Evolutionary conservation across 2,797 vertebrate genomes (phyloP), one percentile per base, ranked within the genome.

Genomic region (Chelon auratus): DNA sequence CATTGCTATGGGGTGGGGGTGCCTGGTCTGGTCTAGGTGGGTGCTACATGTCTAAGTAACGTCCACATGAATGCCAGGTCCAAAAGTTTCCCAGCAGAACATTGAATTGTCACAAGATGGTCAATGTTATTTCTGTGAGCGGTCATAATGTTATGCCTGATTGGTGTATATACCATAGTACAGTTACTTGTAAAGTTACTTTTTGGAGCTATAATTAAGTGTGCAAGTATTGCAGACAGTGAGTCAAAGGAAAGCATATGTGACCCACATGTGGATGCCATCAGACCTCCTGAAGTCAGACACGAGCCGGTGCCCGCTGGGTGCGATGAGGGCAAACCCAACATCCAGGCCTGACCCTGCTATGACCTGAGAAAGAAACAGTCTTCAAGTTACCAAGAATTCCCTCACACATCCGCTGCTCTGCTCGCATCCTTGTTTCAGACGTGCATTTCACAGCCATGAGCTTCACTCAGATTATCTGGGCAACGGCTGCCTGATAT

Each of bases 311-410:
- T 89, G 65, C 15, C 96, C 95, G 2, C 82, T 89, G 58, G 97
- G 97, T 36, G 95, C 95, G 75, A 94, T 90, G 78, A 97, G 82
- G 26, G 87, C 86, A 75, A 97, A 97, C 58, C 96, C 95, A 1
- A 97, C 95, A 9, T 96, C 95, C 80, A 97, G 87, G 8, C 96
- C 95, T 0, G 96, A 94, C 2, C 96, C 96, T 10, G 95, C 96
- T 3, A 97, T 96, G 62, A 97, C 96, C 96, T 97, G 86, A 9
- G 20, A 62, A 33, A 33, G 6, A 74, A 45, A 22, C 3, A 53
- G 36, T 8, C 14, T 37, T 3, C 10, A 55, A 24, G 53, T 59
- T 43, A 30, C 36, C 42, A 12, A 62, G 22, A 68, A 3, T 9
- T 59, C 60, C 24, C 13, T 18, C 10, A 2, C 39, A n/a, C 13